phyloP scores from a whole-genome alignment of 2,113 vertebrate genomes.

The Macaca fascicularis region DNA sequence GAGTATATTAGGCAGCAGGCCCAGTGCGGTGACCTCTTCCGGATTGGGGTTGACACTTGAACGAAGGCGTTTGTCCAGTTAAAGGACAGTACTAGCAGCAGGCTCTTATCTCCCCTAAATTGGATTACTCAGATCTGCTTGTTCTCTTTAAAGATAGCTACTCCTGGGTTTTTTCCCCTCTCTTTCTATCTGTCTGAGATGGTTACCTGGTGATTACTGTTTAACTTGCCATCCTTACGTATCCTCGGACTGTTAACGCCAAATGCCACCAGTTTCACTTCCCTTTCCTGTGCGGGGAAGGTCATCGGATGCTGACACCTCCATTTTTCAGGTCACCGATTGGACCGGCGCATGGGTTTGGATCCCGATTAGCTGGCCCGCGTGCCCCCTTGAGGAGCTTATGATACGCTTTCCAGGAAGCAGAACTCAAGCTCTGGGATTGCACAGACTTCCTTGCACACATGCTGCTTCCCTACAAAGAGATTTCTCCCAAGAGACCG shows the following conservation, averaged over 20 bases:
- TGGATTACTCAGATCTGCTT: slow-evolving; percentile 91
- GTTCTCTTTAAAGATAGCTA: slow-evolving; percentile 90
- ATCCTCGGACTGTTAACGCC: slow-evolving; percentile 52
- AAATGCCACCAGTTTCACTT: slow-evolving; percentile 54
- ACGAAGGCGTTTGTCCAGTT: slow-evolving; percentile 89
- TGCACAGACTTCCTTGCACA: neutral
- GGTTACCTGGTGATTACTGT: slow-evolving; percentile 84
- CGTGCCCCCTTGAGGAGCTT: neutral
- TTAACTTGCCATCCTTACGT: slow-evolving; percentile 77
- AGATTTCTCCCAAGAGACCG: neutral
- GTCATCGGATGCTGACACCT: slow-evolving; percentile 21
- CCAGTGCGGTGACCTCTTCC: slow-evolving; percentile 84
- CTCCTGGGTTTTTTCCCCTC: slow-evolving; percentile 80
- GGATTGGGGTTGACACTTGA: slow-evolving; percentile 91
- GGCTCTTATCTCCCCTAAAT: slow-evolving; percentile 91
- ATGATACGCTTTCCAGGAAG: neutral
- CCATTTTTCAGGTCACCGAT: slow-evolving; percentile 40
- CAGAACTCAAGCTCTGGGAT: neutral
- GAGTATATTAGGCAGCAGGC: slow-evolving; percentile 88
- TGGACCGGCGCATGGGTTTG: neutral
- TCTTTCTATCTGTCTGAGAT: slow-evolving; percentile 83
- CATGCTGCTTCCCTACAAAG: neutral
- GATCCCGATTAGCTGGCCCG: neutral
- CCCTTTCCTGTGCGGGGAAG: neutral
- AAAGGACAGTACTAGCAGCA: slow-evolving; percentile 89